phyloP scores from a whole-genome alignment of 2,888 invertebrate genomes.

The Trissolcus japonicus region DNA sequence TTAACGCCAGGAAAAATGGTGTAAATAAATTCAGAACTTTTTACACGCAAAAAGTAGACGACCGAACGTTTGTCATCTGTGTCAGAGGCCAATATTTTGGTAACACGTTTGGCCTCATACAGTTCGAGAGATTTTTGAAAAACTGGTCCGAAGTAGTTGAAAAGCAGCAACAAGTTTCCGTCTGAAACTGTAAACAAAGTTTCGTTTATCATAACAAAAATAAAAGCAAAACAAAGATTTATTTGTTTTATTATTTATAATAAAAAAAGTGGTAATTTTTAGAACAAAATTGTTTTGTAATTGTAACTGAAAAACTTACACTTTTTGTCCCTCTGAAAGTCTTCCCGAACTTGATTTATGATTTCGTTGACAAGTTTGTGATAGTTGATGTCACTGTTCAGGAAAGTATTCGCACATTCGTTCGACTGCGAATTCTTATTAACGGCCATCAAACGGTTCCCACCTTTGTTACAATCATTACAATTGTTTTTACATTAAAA shows the following conservation, averaged over 20 bases:
- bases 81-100: constrained; percentile 76
- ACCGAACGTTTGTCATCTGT: constrained; percentile 44
- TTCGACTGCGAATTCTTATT: too few relatives aligned
- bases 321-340: constrained; percentile 12
- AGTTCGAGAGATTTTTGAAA: constrained; percentile 81
- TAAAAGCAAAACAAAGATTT: not conserved
- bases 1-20: constrained; percentile 82
- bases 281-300: not conserved
- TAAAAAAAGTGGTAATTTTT: not conserved
- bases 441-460: too few relatives aligned
- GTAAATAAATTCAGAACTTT: constrained; percentile 80
- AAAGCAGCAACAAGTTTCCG: constrained; percentile 78
- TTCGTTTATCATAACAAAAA: not conserved
- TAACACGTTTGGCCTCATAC: constrained; percentile 79
- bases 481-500: too few relatives aligned
- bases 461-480: too few relatives aligned
- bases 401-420: too few relatives aligned
- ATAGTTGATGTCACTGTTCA: constrained; percentile 3
- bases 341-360: not conserved
- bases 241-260: not conserved
- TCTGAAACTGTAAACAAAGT: constrained; percentile 78
- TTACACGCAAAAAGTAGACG: constrained; percentile 46
- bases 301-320: constrained; percentile 6
- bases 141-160: constrained; percentile 80
- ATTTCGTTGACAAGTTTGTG: constrained; percentile 12